These are phyloP conservation scores for Limnephilus auricula DNA, from an alignment of 2,888 invertebrate genomes.

Conservation along the genomic window DNA sequence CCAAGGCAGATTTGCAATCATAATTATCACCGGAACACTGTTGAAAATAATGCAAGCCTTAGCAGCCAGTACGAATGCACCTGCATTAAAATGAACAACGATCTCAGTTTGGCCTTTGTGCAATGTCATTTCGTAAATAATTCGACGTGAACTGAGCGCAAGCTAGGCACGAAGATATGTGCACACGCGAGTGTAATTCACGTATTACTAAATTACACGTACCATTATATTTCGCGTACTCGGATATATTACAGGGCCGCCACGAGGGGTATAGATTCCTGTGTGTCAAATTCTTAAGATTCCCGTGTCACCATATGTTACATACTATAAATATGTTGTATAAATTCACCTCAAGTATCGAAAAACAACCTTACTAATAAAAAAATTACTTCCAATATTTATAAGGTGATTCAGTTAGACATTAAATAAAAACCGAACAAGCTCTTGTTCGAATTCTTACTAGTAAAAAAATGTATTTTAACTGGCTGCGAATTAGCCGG, in stretches of 20 bases:
- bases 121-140: neutral
- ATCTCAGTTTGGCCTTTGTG: neutral
- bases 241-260: neutral
- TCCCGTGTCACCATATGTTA: too few relatives aligned
- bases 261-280: neutral
- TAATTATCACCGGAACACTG: neutral
- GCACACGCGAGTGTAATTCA: neutral
- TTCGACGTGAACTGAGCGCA: neutral
- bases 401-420: too few relatives aligned
- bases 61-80: neutral
- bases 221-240: neutral
- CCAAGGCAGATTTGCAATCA: neutral
- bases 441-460: too few relatives aligned
- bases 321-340: neutral
- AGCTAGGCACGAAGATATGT: neutral
- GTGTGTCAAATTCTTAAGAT: neutral
- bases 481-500: too few relatives aligned
- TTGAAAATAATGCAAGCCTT: neutral
- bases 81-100: neutral
- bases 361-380: too few relatives aligned
- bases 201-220: slow-evolving; percentile 2
- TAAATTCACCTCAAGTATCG: too few relatives aligned
- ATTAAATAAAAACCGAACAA: too few relatives aligned
- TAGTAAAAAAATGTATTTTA: too few relatives aligned
- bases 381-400: too few relatives aligned